Evolutionary conservation across 2,113 vertebrate genomes (phyloP), one percentile per base, ranked within the genome.

Genomic region (Centropristis striata): DNA sequence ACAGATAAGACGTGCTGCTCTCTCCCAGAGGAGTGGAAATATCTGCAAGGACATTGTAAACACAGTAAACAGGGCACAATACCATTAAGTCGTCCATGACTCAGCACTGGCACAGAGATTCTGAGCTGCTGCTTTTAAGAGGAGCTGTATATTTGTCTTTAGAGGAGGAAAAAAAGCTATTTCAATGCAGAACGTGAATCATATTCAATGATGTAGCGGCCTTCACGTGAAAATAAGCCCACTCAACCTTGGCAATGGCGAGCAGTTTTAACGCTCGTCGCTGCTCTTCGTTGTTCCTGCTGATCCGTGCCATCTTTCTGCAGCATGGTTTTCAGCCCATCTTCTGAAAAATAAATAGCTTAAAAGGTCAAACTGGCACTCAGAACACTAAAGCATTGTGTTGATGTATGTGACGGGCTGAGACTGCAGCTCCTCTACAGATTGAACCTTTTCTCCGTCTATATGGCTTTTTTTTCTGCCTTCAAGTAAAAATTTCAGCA

Each of bases 11-110:
- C 60, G 70, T 51, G 72, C 32, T 41, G 71, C 67, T 74, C 72
- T 50, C 60, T 81, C 86, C 86, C 79, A 66, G 37, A 71, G 70
- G 68, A 82, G 69, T 74, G 59, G 63, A 81, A 81, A 83, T 76
- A 87, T 83, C 78, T 82, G 71, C 85, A 71, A 84, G 83, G 75
- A 81, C 39, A 64, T 44, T 77, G 84, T 84, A 75, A 85, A 87
- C 82, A 83, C 80, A 71, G 86, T 79, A 79, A 87, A 92, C 84
- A 72, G 75, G 78, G 72, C 86, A 77, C 82, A 87, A 64, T 81
- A 79, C 74, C 71, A 84, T 78, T 86, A 89, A 86, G 83, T 75
- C 50, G 21, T 53, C 75, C 57, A 16, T 88, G 87, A 89, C 88
- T 89, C 87, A 86, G 85, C 68, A 8, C 78, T 71, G 79, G 70